These are phyloP conservation scores for Amphiduros pacificus DNA, from an alignment of 2,888 invertebrate species.

Conservation along the genomic window DNA sequence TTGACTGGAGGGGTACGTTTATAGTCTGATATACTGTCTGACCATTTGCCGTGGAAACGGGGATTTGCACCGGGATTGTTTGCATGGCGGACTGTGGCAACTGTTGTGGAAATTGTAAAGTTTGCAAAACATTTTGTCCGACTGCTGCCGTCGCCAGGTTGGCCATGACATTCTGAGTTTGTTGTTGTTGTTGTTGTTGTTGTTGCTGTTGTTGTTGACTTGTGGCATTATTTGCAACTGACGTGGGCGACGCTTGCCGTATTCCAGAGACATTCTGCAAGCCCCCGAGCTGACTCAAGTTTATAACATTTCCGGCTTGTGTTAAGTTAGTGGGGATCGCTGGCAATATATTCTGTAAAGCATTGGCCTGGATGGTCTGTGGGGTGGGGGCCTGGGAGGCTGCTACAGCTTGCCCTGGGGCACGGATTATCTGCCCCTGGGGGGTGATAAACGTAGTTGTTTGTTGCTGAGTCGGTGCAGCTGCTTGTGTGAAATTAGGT, in stretches of 20 bases:
- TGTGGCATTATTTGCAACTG: no score
- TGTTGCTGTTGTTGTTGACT: background rate
- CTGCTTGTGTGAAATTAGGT: background rate
- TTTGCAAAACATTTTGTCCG: conserved; percentile 58
- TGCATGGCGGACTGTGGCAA: conserved; percentile 11
- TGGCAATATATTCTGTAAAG: no score
- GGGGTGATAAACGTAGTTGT: no score
- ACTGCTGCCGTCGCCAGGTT: background rate
- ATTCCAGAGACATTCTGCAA: no score
- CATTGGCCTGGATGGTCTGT: background rate
- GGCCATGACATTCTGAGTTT: background rate
- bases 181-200: background rate
- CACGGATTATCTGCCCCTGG: no score
- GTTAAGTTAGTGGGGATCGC: no score
- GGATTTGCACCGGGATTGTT: conserved; percentile 79
- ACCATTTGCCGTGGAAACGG: conserved; percentile 81
- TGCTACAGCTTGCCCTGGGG: background rate
- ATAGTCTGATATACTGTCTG: conserved; percentile 95
- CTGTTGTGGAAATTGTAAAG: conserved; percentile 70
- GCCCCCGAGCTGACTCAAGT: no score
- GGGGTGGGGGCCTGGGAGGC: background rate
- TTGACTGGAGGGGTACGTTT: conserved; percentile 86
- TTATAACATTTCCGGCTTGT: no score
- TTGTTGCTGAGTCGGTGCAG: conserved; percentile 4
- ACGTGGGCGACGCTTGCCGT: background rate